These are phyloP conservation scores for Tinea trinotella DNA, from an alignment of 2,888 invertebrate species.

Conservation along the genomic window DNA sequence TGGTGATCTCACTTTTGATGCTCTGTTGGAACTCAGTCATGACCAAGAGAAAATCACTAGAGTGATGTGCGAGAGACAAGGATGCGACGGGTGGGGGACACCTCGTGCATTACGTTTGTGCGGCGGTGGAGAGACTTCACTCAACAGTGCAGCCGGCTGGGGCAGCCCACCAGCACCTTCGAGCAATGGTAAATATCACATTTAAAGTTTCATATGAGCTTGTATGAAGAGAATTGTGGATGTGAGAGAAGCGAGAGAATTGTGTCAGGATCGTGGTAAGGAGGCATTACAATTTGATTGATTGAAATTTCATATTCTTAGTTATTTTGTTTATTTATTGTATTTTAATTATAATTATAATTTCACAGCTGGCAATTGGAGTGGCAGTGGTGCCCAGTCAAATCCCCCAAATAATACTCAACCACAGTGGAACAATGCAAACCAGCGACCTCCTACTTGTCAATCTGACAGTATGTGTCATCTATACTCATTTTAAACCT, in stretches of 20 bases:
- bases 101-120: constrained; percentile 76
- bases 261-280: too few species aligned
- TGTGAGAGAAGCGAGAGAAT: too few species aligned
- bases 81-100: constrained; percentile 71
- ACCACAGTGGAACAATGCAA: constrained; percentile 61
- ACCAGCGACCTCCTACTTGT: constrained; percentile 65
- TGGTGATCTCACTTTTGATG: constrained; percentile 64
- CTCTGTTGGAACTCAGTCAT: constrained; percentile 54
- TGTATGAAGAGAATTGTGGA: too few species aligned
- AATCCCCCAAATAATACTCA: constrained; percentile 63
- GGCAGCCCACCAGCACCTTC: constrained; percentile 81
- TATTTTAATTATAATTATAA: not conserved
- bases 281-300: too few species aligned
- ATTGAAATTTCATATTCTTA: too few species aligned
- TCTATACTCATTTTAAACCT: too few species aligned
- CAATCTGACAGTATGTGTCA: constrained; percentile 62
- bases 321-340: too few species aligned
- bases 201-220: too few species aligned
- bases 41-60: constrained; percentile 41
- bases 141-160: constrained; percentile 85
- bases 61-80: constrained; percentile 34
- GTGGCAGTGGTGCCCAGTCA: constrained; percentile 57
- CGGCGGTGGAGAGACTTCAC: constrained; percentile 87
- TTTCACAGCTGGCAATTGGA: constrained; percentile 61
- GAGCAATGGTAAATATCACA: constrained; percentile 71